Evolutionary conservation across 2,113 vertebrate genomes (phyloP).

Genomic region (Phylloscopus whistleri): DNA sequence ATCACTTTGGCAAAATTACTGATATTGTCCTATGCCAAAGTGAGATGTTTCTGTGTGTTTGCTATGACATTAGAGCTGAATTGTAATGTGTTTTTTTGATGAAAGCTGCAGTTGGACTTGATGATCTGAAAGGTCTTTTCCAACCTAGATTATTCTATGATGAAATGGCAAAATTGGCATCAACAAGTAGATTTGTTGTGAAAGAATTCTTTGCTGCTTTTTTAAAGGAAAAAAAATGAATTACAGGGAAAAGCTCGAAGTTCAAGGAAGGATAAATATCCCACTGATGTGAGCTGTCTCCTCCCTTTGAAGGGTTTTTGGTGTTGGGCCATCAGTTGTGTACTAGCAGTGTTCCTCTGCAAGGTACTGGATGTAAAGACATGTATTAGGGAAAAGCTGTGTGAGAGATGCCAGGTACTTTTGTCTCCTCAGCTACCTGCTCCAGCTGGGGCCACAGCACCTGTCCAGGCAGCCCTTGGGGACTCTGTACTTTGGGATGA

Average conservation of each 20-base stretch:
- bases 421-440: background rate
- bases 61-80: background rate
- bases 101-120: background rate
- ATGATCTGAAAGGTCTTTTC: background rate
- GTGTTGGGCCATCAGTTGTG: background rate
- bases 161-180: background rate
- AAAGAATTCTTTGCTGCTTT: background rate
- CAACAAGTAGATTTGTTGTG: background rate
- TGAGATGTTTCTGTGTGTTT: background rate
- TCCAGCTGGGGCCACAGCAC: background rate
- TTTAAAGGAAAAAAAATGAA: background rate
- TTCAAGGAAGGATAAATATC: background rate
- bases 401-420: background rate
- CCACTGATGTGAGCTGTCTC: background rate
- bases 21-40: background rate
- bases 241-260: background rate
- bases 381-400: background rate
- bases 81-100: rapidly evolving
- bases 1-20: background rate
- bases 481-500: background rate
- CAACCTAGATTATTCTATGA: background rate
- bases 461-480: background rate
- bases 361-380: background rate
- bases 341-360: background rate
- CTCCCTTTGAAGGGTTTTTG: background rate